Conservation (phyloP, 1,140 invertebrate genomes). For the Brachystomella parvula region DNA sequence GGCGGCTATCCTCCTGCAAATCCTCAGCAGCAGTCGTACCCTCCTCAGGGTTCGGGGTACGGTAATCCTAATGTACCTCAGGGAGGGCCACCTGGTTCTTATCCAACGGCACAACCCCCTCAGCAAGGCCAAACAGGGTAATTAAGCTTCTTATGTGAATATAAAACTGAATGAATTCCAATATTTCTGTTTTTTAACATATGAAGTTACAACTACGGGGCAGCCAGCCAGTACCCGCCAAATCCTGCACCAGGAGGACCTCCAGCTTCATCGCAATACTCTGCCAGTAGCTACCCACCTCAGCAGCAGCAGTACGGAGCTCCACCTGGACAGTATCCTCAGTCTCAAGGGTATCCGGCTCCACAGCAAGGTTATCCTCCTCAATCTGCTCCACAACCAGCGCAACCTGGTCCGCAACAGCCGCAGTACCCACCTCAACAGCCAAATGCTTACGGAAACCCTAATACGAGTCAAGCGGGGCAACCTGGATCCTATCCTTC, state of each 20-base stretch:
- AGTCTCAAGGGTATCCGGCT: constrained; percentile 27
- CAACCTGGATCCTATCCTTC: background rate
- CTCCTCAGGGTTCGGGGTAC: constrained; percentile 18
- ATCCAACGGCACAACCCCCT: background rate
- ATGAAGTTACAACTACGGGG: constrained; percentile 22
- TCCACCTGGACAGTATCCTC: constrained; percentile 23
- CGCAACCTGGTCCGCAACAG: constrained; percentile 12
- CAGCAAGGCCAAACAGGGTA: background rate
- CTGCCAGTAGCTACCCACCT: constrained; percentile 20
- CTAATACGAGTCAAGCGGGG: background rate
- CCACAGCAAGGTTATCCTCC: constrained; percentile 19
- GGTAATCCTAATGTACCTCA: constrained; percentile 21
- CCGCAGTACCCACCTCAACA: background rate
- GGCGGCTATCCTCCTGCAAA: constrained; percentile 25
- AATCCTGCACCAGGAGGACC: constrained; percentile 17
- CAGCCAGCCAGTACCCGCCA: constrained; percentile 24
- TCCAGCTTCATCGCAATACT: constrained; percentile 3
- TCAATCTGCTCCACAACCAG: constrained; percentile 14
- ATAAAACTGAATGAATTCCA: background rate
- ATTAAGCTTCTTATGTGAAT: background rate
- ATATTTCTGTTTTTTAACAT: too few relatives aligned
- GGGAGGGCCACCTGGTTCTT: constrained; percentile 14
- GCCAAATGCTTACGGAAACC: background rate
- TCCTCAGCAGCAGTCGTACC: constrained; percentile 6
- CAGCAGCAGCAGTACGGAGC: constrained; percentile 20